Percentiles rank a stretch among this genome's conserved stretches.
Conservation (phyloP, 2,797 vertebrate species). For the Dendrocincla tyrannina region DNA sequence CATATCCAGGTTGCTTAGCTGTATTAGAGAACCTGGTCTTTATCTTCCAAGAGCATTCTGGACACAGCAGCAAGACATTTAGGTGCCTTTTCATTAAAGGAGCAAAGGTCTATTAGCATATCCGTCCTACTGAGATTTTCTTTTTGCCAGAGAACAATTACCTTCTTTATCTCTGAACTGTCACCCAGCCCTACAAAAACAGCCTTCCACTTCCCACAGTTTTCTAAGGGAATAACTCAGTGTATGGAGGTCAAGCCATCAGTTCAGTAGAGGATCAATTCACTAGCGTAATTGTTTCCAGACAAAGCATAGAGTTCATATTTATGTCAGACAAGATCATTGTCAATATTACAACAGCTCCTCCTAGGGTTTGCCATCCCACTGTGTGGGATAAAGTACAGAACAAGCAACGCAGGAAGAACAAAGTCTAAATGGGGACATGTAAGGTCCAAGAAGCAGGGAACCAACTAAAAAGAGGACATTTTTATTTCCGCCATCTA, state of each 20-base stretch:
- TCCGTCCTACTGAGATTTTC: background rate
- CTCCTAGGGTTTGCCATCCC: background rate
- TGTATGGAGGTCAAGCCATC: background rate
- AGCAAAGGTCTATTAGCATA: background rate
- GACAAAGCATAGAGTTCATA: constrained; percentile 16
- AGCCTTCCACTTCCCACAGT: rapidly evolving
- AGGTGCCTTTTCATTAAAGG: constrained; percentile 18
- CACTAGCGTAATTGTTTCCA: constrained; percentile 20
- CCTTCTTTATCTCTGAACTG: background rate
- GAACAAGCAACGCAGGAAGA: background rate
- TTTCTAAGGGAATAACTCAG: background rate
- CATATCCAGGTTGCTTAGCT: background rate
- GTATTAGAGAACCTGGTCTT: background rate
- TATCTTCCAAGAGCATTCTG: background rate
- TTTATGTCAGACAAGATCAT: background rate
- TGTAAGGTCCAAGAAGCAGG: background rate
- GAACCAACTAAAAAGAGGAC: background rate
- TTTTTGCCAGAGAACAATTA: constrained; percentile 8
- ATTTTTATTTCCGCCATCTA: background rate
- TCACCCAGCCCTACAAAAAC: background rate
- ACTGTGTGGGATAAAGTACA: background rate
- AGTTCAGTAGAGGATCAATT: constrained; percentile 5
- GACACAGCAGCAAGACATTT: background rate
- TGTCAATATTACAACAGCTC: background rate
- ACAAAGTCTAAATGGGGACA: background rate